Percentiles rank a stretch among this genome's conserved stretches.
Conservation (phyloP, 2,797 vertebrate genomes). For the Synanceia verrucosa region DNA sequence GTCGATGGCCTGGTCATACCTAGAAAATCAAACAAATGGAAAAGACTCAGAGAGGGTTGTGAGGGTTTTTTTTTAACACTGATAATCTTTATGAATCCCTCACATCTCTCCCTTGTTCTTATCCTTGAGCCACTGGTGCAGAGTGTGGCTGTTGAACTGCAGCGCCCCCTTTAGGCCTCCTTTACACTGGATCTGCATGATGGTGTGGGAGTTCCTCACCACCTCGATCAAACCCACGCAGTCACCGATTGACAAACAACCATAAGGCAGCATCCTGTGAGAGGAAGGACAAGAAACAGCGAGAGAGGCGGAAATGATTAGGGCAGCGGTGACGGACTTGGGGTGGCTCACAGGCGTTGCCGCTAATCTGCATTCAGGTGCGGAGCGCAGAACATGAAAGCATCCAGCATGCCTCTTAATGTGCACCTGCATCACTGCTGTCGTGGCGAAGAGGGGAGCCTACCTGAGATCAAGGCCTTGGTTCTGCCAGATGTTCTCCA, state of each 20-base stretch:
- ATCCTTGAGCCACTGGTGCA: constrained; percentile 90
- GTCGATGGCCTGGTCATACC: constrained; percentile 87
- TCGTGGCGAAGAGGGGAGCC: constrained; percentile 55
- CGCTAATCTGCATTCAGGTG: constrained; percentile 54
- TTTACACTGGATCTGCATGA: constrained; percentile 92
- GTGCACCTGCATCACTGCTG: constrained; percentile 64
- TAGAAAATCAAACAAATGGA: constrained; percentile 35
- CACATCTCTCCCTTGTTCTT: constrained; percentile 89
- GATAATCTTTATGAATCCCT: constrained; percentile 22
- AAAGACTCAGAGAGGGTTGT: neutral
- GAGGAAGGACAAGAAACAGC: constrained; percentile 1
- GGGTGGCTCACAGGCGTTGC: constrained; percentile 22
- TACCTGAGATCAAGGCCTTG: constrained; percentile 99
- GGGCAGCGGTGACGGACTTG: constrained; percentile 8
- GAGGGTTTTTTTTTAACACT: neutral
- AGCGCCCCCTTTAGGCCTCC: constrained; percentile 89
- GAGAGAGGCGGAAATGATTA: constrained; percentile 12
- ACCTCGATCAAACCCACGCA: constrained; percentile 89
- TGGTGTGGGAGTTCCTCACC: constrained; percentile 88
- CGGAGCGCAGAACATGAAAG: constrained; percentile 53
- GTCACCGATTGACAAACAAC: constrained; percentile 89
- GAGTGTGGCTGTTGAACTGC: constrained; percentile 89
- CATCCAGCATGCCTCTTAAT: constrained; percentile 41
- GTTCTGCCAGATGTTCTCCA: constrained; percentile 99
- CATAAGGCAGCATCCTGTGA: constrained; percentile 88